phyloP scores from a whole-genome alignment of 2,113 vertebrate genomes.

The Ahaetulla prasina region DNA sequence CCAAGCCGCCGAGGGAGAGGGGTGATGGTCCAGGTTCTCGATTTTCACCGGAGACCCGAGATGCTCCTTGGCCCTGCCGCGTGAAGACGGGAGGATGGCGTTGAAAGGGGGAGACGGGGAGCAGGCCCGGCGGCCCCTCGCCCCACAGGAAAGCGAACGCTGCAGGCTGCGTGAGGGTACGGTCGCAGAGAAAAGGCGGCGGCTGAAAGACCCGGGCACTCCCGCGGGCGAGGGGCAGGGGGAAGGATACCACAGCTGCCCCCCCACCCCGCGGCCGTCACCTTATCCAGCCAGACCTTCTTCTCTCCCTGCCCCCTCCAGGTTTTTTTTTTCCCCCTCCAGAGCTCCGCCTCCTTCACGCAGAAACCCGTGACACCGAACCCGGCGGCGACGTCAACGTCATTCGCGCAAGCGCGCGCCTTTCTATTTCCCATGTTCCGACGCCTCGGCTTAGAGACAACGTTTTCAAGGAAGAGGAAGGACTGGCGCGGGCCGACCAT shows the following conservation, averaged over 20 bases:
- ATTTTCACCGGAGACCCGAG: not conserved
- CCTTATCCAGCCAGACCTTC: not conserved
- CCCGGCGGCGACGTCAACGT: not conserved
- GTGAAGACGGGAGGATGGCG: not conserved
- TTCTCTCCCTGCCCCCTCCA: not conserved
- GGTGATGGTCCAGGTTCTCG: not conserved
- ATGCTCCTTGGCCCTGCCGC: not conserved
- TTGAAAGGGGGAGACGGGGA: not conserved
- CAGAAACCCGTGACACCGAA: constrained; percentile 34
- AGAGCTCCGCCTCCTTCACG: constrained; percentile 32
- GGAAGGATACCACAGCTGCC: not conserved
- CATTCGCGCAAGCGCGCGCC: not conserved
- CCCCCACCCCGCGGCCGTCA: not conserved
- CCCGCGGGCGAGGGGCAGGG: not conserved
- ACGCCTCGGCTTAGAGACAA: not conserved
- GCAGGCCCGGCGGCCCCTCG: not conserved
- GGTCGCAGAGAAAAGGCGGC: not conserved
- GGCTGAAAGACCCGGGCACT: not conserved
- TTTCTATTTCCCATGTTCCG: not conserved
- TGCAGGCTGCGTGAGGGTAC: not conserved
- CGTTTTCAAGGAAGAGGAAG: not conserved
- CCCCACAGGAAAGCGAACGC: not conserved
- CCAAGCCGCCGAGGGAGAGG: not conserved
- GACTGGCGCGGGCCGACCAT: not conserved
- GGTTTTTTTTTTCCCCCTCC: not conserved